Percentiles rank a stretch among this genome's conserved stretches.
These are phyloP conservation scores for Rhynchomys soricoides DNA, from an alignment of 2,113 vertebrate genomes.

Conservation along the genomic window DNA sequence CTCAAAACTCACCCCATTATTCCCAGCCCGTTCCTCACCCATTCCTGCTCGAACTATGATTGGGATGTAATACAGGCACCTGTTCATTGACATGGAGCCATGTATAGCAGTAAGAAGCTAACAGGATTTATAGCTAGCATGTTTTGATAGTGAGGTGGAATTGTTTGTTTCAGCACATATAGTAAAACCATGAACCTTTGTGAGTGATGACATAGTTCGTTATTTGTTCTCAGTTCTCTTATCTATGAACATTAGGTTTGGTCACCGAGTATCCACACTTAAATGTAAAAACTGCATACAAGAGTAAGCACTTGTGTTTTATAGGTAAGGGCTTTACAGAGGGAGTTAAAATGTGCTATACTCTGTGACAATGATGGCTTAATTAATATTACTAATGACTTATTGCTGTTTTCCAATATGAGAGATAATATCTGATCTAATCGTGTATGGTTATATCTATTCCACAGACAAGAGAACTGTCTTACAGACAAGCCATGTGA, in stretches of 20 bases:
- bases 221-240: neutral
- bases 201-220: neutral
- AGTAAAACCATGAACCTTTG: neutral
- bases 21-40: neutral
- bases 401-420: neutral
- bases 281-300: neutral
- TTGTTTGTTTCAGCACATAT: neutral
- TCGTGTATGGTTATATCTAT: neutral
- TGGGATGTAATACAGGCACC: neutral
- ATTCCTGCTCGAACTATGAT: neutral
- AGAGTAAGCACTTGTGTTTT: neutral
- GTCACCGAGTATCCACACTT: neutral
- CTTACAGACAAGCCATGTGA: neutral
- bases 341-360: neutral
- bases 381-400: neutral
- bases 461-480: conserved; percentile 43
- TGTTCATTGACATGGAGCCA: conserved; percentile 1
- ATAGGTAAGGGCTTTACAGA: neutral
- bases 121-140: neutral
- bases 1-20: neutral
- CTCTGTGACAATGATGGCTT: neutral
- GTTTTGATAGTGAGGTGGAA: neutral
- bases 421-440: neutral
- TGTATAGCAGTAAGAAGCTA: neutral
- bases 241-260: neutral